Evolutionary conservation across 2,113 vertebrate genomes (phyloP), one percentile per base, ranked within the genome.

Genomic region (Amblyopsis rosae): DNA sequence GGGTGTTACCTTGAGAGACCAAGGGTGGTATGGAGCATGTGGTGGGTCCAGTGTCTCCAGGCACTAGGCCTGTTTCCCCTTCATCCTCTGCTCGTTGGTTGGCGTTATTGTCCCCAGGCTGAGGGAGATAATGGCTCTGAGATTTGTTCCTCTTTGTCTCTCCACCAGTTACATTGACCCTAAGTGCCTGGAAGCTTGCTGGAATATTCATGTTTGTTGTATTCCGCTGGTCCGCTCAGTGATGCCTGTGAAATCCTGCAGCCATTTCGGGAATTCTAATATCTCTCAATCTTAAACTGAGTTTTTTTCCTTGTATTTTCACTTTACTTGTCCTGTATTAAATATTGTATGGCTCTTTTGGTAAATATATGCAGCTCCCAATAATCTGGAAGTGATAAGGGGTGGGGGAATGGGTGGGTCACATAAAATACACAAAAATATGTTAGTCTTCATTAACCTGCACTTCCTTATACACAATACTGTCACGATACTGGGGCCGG

Each of bases 21-120:
- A 92, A 70, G 49, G 87, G 88, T 53, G 91, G 91, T 12, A 89
- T 74, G 15, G 83, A 78, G 69, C 75, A 75, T 53, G 82, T 73
- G 64, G 60, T 68, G 10, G 77, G 85, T 1, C 65, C 60, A 0
- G 70, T 17, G 4, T 85, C 82, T 12, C 74, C 73, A 26, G 26
- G 26, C n/a, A 74, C 64, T 17, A 80, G 46, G 54, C 67, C 57
- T 71, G 65, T 65, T 47, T 51, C 55, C 61, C 46, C 60, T 61
- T 61, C 55, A 72, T 79, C 73, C 35, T 56, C 65, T 33, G 69
- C 62, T 26, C 86, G 66, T 56, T 59, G 82, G 84, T 93, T 93
- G 64, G 90, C 91, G 26, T 94, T 94, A 57, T 86, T 80, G 61
- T 94, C 91, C 15, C 83, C 90, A 46, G 72, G 67, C 6, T 72